These are phyloP conservation scores for Acanthochromis polyacanthus DNA, from an alignment of 2,113 vertebrate species.

Conservation along the genomic window DNA sequence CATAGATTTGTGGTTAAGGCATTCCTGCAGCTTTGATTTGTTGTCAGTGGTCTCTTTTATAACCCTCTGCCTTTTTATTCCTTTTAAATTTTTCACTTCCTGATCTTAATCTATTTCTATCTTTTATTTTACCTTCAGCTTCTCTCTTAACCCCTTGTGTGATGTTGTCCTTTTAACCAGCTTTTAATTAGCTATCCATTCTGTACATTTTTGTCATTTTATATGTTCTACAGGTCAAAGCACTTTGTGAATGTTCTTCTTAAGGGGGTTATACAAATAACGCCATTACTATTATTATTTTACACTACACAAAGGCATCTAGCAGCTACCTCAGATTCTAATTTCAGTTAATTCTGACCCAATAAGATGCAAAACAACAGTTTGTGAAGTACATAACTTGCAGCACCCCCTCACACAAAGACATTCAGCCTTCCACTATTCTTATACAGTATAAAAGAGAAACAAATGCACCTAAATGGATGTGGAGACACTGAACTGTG, in stretches of 20 bases:
- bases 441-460: background rate
- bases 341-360: background rate
- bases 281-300: no score
- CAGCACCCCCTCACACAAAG: background rate
- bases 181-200: no score
- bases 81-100: no score
- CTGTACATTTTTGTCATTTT: no score
- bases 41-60: background rate
- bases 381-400: background rate
- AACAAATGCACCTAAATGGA: slow-evolving; percentile 10
- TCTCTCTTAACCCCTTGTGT: no score
- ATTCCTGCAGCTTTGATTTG: slow-evolving; percentile 19
- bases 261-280: no score
- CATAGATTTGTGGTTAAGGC: background rate
- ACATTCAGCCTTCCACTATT: slow-evolving; percentile 5
- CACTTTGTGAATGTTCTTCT: no score
- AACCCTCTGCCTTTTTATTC: no score
- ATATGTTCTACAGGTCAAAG: no score
- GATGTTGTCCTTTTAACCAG: no score
- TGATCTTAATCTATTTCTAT: no score
- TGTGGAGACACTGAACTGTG: slow-evolving; percentile 7
- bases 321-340: background rate
- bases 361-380: background rate
- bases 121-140: no score
- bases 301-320: background rate